Evolutionary conservation across 2,113 vertebrate species (phyloP), one percentile per base, ranked within the genome.

Genomic region (Mesitornis unicolor): DNA sequence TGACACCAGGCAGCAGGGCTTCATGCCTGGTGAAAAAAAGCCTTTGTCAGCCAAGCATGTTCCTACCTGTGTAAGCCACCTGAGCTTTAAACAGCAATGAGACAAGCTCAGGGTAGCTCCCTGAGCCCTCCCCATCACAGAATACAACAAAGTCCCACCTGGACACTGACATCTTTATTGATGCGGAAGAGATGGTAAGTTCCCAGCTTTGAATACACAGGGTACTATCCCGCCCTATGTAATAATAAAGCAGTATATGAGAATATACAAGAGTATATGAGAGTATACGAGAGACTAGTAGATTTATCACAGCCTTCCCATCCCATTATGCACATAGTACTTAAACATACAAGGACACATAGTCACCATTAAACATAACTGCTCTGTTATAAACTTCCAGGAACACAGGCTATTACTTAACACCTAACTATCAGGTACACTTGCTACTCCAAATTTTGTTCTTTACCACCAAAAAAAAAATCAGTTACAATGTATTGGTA

Each of bases 311-410:
- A 64, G 8, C 31, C 19, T 64, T 73, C 31, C 50, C 26, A 59
- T 26, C 20, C 42, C 25, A 12, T 60, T 87, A 51, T 1, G 4
- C 40, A 6, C 0, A 1, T 36, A 53, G 31, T 29, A 19, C 25
- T 83, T 53, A 54, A 61, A 59, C 18, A 7, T 7, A 61, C 29
- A 78, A 48, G 29, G 69, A 54, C 1, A 1, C 2, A 2, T 15
- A 40, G 38, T 54, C 47, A 68, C 9, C 28, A 38, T 78, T 61
- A 79, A 67, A 89, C 1, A 1, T n/a, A n/a, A 20, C 54, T n/a
- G 31, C 12, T 8, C 50, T 65, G 19, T 21, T 87, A 79, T 36
- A 33, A 94, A 63, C 9, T 45, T 64, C 36, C 36, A 82, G 14
- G n/a, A 92, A 54, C 26, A 40, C 15, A 51, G 36, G 18, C 45